phyloP scores from a whole-genome alignment of 2,797 vertebrate genomes.

The Crocidura indochinensis region DNA sequence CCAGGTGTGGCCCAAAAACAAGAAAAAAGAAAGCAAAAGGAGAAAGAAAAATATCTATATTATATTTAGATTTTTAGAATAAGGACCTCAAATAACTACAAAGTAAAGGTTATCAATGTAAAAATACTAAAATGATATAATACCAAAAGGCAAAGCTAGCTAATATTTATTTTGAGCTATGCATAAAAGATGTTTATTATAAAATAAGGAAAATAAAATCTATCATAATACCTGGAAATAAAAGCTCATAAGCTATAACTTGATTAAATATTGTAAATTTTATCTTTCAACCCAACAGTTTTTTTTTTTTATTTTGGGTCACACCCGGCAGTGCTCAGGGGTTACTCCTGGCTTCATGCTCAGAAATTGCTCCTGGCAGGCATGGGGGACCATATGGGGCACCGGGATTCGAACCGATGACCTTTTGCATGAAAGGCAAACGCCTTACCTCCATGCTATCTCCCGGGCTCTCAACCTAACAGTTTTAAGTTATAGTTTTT shows the following conservation, averaged over 20 bases:
- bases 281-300: neutral
- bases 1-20: too few species aligned
- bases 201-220: constrained; percentile 50
- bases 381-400: too few species aligned
- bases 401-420: too few species aligned
- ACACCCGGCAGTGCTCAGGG: too few species aligned
- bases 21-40: constrained; percentile 57
- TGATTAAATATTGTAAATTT: constrained; percentile 4
- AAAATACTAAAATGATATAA: constrained; percentile 59
- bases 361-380: too few species aligned
- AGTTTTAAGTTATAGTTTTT: too few species aligned
- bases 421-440: too few species aligned
- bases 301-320: too few species aligned
- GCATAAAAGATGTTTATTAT: constrained; percentile 20
- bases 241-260: constrained; percentile 32
- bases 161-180: constrained; percentile 33
- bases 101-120: constrained; percentile 40
- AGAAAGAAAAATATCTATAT: neutral
- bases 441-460: too few species aligned
- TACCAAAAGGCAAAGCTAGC: neutral
- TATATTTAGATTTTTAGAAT: constrained; percentile 12
- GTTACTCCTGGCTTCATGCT: too few species aligned
- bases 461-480: too few species aligned
- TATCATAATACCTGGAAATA: neutral
- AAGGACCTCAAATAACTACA: constrained; percentile 42